Evolutionary conservation across 1,140 invertebrate genomes (phyloP).

Genomic region (Cyphomyrmex costatus): DNA sequence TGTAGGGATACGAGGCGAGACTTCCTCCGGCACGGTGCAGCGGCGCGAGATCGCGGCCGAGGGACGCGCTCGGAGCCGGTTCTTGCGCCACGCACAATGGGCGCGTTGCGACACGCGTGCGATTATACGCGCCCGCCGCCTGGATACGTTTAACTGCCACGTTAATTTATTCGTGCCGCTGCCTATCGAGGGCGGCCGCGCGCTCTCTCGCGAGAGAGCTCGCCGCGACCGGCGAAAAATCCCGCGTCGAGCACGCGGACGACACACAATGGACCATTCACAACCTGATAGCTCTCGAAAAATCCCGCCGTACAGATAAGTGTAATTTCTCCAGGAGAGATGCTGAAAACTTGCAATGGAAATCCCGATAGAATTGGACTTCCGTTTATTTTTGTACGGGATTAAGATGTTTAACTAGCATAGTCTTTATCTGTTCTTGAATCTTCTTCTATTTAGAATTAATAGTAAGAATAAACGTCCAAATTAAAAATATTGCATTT

Average conservation of each 20-base stretch:
- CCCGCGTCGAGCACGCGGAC: slow-evolving; percentile 67
- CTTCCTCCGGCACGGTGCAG: slow-evolving; percentile 67
- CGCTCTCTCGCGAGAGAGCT: slow-evolving; percentile 80
- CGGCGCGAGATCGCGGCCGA: slow-evolving; percentile 32
- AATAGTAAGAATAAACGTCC: not conserved
- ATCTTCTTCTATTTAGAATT: not conserved
- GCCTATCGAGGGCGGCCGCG: slow-evolving; percentile 80
- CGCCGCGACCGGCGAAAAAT: slow-evolving; percentile 77
- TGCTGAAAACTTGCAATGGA: not conserved
- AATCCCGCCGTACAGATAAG: slow-evolving; percentile 30
- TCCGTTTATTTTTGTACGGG: not conserved
- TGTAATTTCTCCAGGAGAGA: slow-evolving; percentile 35
- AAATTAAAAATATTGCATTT: not conserved
- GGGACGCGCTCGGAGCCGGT: slow-evolving; percentile 65
- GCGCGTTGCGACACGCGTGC: slow-evolving; percentile 80
- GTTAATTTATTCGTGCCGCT: slow-evolving; percentile 84
- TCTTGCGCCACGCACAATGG: slow-evolving; percentile 83
- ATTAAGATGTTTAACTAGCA: not conserved
- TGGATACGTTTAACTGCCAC: slow-evolving; percentile 81
- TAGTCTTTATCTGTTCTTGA: not conserved
- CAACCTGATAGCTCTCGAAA: slow-evolving; percentile 60
- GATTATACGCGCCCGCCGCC: slow-evolving; percentile 77
- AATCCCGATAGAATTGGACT: not conserved
- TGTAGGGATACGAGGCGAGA: slow-evolving; percentile 73
- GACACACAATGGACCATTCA: slow-evolving; percentile 79